A percentile compares a stretch with the other conserved stretches of the same genome.
Evolutionary conservation across 2,888 invertebrate genomes (phyloP).

Genomic region (Blomia tropicalis): DNA sequence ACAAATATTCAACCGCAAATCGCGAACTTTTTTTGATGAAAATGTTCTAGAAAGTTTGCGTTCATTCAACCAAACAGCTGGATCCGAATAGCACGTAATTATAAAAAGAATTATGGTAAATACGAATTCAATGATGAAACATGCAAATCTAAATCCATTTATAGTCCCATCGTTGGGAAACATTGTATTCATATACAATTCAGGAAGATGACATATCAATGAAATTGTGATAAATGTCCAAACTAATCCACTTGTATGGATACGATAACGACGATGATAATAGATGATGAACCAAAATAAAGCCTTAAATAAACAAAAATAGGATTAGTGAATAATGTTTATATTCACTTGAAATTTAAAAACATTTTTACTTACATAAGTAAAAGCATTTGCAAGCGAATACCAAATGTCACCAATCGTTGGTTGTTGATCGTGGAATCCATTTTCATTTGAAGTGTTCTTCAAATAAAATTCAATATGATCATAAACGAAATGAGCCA

Average conservation of each 20-base stretch:
- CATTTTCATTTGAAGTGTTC: neutral
- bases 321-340: neutral
- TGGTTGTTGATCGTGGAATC: too few species aligned
- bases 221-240: neutral
- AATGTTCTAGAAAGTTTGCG: too few species aligned
- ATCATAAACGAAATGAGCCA: neutral
- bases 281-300: neutral
- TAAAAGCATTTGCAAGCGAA: neutral
- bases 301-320: neutral
- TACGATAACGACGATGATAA: neutral
- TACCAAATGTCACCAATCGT: neutral
- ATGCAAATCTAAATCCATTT: neutral
- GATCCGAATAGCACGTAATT: slow-evolving; percentile 28
- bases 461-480: neutral
- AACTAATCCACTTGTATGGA: slow-evolving; percentile 3
- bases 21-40: neutral
- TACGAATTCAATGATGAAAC: slow-evolving; percentile 2
- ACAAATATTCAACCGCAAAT: neutral
- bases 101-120: slow-evolving; percentile 26
- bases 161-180: neutral
- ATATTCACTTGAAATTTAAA: too few species aligned
- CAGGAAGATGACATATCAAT: neutral
- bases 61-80: too few species aligned
- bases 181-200: neutral
- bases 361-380: neutral